A percentile compares a stretch with the other conserved stretches of the same genome.
These are phyloP conservation scores for Vimba vimba DNA, from an alignment of 2,113 vertebrate species.

Conservation along the genomic window DNA sequence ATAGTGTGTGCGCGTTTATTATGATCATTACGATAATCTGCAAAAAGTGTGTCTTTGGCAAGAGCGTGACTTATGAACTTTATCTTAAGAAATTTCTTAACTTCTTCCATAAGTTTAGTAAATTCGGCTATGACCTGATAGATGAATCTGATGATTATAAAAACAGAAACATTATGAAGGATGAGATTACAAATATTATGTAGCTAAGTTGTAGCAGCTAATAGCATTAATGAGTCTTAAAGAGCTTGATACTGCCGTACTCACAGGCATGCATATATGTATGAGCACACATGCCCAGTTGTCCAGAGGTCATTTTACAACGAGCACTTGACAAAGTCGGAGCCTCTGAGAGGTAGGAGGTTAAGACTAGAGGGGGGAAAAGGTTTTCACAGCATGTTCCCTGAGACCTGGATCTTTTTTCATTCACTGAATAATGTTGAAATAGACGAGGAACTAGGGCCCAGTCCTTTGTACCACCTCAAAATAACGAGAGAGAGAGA, in stretches of 20 bases:
- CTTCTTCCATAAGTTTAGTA: not conserved
- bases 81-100: not conserved
- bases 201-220: constrained; percentile 3
- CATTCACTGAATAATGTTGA: constrained; percentile 51
- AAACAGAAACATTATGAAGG: not conserved
- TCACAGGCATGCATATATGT: not conserved
- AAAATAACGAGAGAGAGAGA: constrained; percentile 27
- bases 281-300: constrained; percentile 36
- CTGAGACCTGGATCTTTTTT: constrained; percentile 41
- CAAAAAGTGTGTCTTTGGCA: not conserved
- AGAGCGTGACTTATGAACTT: not conserved
- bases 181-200: constrained; percentile 3
- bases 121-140: not conserved
- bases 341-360: constrained; percentile 24
- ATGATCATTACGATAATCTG: not conserved
- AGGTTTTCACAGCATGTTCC: constrained; percentile 18
- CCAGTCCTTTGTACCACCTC: not conserved
- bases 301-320: constrained; percentile 32
- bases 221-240: constrained; percentile 14
- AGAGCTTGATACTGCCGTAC: not conserved
- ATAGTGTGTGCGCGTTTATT: no score
- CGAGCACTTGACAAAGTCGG: constrained; percentile 37
- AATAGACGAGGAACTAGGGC: constrained; percentile 32
- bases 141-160: not conserved
- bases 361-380: constrained; percentile 16